These are phyloP conservation scores for Palythoa grandiflora DNA, from an alignment of 92 coral and sea anemone genomes.

Conservation along the genomic window DNA sequence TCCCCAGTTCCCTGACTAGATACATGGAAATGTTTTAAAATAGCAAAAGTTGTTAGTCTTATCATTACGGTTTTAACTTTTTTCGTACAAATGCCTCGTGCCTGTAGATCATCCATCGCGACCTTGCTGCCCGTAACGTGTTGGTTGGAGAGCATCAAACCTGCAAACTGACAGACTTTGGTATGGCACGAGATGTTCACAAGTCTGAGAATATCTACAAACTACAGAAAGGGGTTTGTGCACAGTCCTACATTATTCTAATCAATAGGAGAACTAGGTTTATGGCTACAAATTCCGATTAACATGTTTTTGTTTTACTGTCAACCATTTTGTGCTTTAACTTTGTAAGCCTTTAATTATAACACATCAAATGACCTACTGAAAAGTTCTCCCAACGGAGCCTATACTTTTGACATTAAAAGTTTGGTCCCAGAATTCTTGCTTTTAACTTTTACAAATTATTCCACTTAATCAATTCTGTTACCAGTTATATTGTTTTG, in stretches of 20 bases:
- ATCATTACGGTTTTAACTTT: not conserved
- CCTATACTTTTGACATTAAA: too few species aligned
- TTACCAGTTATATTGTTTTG: too few species aligned
- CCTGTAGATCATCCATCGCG: slow-evolving; percentile 73
- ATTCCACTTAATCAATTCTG: too few species aligned
- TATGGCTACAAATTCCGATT: not conserved
- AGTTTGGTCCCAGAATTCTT: too few species aligned
- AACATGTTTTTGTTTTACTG: not conserved
- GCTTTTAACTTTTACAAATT: too few species aligned
- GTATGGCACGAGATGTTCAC: slow-evolving; percentile 74
- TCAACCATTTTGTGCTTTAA: too few species aligned
- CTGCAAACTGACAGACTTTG: slow-evolving; percentile 81
- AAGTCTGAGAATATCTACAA: slow-evolving; percentile 54
- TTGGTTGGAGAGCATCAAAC: slow-evolving; percentile 63
- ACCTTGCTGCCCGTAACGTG: slow-evolving; percentile 78
- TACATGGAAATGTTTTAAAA: too few species aligned
- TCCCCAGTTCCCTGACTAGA: too few species aligned
- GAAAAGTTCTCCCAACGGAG: too few species aligned
- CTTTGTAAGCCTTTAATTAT: too few species aligned
- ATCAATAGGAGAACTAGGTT: not conserved
- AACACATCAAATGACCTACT: too few species aligned
- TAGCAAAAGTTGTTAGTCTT: not conserved
- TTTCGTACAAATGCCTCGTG: not conserved
- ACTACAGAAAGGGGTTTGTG: slow-evolving; percentile 53
- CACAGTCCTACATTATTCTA: not conserved